Percentiles rank a stretch among this genome's conserved stretches.
Evolutionary conservation across 2,888 invertebrate genomes (phyloP).

Genomic region (Elysia crispata): DNA sequence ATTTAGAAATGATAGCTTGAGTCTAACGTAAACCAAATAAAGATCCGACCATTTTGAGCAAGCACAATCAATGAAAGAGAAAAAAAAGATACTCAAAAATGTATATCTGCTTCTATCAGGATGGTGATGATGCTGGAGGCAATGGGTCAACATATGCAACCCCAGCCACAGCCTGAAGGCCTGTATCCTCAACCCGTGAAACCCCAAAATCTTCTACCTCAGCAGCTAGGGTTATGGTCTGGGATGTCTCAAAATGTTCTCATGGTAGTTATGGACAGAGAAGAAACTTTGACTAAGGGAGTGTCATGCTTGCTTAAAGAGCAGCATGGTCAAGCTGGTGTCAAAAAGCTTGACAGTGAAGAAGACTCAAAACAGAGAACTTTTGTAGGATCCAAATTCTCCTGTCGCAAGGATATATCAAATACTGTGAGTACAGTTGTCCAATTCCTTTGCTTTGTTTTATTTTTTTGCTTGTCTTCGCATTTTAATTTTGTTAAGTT

Average conservation of each 20-base stretch:
- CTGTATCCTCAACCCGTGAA: not conserved
- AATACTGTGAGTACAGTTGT: no score
- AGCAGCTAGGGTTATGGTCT: slow-evolving; percentile 4
- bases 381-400: slow-evolving; percentile 28
- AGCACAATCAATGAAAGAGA: no score
- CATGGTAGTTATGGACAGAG: slow-evolving; percentile 30
- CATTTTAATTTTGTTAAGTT: no score
- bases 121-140: slow-evolving; percentile 42
- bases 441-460: no score
- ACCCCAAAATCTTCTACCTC: no score
- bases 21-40: not conserved
- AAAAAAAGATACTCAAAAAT: no score
- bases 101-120: not conserved
- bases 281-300: slow-evolving; percentile 20
- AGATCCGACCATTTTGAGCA: no score
- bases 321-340: no score
- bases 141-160: slow-evolving; percentile 28
- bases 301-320: slow-evolving; percentile 15
- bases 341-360: no score
- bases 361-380: slow-evolving; percentile 21
- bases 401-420: slow-evolving; percentile 2
- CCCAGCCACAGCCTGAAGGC: not conserved
- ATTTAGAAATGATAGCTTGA: not conserved
- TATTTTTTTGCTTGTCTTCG: no score
- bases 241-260: slow-evolving; percentile 23